Conservation (phyloP, 2,888 invertebrate species). For the Hydrotaea cyrtoneurina region DNA sequence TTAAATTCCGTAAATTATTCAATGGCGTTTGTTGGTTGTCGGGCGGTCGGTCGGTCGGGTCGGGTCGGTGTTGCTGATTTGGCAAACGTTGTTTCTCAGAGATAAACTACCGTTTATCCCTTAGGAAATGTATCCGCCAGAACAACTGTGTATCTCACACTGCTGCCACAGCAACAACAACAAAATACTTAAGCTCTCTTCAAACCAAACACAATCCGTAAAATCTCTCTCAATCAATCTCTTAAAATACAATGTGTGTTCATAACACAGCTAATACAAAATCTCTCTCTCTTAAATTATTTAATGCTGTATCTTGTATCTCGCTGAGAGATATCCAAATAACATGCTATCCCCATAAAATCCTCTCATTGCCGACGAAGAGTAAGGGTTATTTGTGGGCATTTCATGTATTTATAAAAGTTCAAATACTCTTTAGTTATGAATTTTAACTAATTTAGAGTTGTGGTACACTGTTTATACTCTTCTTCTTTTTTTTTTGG, state of each 20-base stretch:
- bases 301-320: not conserved
- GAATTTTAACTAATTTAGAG: too few relatives aligned
- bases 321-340: not conserved
- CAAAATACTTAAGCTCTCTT: not conserved
- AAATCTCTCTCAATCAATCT: not conserved
- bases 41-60: too few relatives aligned
- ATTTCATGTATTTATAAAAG: not conserved
- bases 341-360: not conserved
- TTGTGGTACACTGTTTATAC: too few relatives aligned
- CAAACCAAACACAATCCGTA: not conserved
- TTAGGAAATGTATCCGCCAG: constrained; percentile 39
- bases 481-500: too few relatives aligned
- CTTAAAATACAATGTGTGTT: not conserved
- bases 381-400: not conserved
- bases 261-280: too few relatives aligned
- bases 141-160: constrained; percentile 24
- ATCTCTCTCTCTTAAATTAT: too few relatives aligned
- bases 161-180: not conserved
- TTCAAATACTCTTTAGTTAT: constrained; percentile 24
- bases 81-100: not conserved
- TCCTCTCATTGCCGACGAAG: not conserved
- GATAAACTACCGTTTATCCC: constrained; percentile 55
- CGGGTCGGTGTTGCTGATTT: too few relatives aligned
- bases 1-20: constrained; percentile 30
- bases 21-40: constrained; percentile 12